Base-by-base conservation (phyloP, 2,888 invertebrate species). In the Cataglyphis altisquamis region DNA sequence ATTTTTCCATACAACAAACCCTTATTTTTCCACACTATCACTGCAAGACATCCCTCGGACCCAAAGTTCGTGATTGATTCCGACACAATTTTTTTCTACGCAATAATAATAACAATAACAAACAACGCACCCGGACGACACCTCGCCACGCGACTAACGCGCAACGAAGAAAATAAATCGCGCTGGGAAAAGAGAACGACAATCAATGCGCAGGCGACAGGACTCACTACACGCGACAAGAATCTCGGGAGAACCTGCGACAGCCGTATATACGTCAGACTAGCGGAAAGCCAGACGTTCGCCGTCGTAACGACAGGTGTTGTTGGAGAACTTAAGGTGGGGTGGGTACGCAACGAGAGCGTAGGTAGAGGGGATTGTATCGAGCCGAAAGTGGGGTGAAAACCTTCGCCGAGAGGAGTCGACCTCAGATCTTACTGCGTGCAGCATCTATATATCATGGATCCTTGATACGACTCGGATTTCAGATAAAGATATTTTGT, bases 261-360 rank as follows among this genome's bases (percentile, higher is more conserved):
- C 88, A 84, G 62, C 81, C 52, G 84, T 87, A 86, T 68, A 86
- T 84, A 85, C 88, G 82, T 90, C 88, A 87, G 84, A 68, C 84
- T 72, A 89, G 85, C 85, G 85, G 87, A 88, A 84, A 89, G 86
- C 82, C 87, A 84, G 72, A 84, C 86, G 84, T 85, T 86, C 84
- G 84, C 86, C 66, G 68, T 48, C 72, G 89, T 87, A 89, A 90
- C 88, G 87, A 88, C 90, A 89, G 89, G 88, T 89, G 89, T 85
- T 88, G 75, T 84, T 84, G 87, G 87, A 70, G 83, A 86, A 86
- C 73, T 36, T 36, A 62, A 66, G 82, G 86, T 84, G 86, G 89
- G 83, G 82, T 87, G 52, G n/a, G 36, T 45, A 18, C 67, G 57
- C 68, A 45, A 68, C 45, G 52, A 29, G 70, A 25, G 41, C 32